Evolutionary conservation across 2,797 vertebrate genomes (phyloP).

Genomic region (Lithobates pipiens): DNA sequence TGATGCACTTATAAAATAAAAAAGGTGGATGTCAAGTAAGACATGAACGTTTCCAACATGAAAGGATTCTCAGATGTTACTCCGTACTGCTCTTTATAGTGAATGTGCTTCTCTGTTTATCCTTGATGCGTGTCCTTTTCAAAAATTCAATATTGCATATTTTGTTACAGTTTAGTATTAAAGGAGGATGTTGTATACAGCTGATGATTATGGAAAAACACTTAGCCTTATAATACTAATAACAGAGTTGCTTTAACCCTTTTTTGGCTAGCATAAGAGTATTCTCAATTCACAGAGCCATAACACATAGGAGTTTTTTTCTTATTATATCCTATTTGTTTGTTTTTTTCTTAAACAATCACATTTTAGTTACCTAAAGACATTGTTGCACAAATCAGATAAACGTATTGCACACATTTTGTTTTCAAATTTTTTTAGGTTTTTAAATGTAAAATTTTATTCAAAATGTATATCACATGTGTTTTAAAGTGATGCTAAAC

Average conservation of each 20-base stretch:
- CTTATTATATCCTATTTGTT: too few relatives aligned
- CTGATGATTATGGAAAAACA: not conserved
- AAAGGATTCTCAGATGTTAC: not conserved
- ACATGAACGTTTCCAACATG: not conserved
- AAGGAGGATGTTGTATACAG: constrained; percentile 1
- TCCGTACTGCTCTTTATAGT: not conserved
- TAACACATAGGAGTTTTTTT: too few relatives aligned
- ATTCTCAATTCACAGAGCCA: not conserved
- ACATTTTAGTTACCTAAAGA: too few relatives aligned
- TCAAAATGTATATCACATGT: too few relatives aligned
- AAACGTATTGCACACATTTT: too few relatives aligned
- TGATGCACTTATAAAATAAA: not conserved
- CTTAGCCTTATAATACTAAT: not conserved
- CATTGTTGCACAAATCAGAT: too few relatives aligned
- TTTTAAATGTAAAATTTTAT: too few relatives aligned
- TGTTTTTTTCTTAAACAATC: too few relatives aligned
- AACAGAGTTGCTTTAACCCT: not conserved
- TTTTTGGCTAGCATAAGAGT: not conserved
- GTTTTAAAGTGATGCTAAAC: too few relatives aligned
- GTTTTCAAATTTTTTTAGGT: too few relatives aligned
- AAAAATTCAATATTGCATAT: constrained; percentile 12
- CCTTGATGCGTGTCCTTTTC: not conserved
- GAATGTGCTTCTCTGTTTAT: not conserved
- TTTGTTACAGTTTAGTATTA: not conserved
- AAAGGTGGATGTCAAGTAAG: not conserved